Evolutionary conservation across 2,888 invertebrate genomes (phyloP).

Genomic region (Trichopria drosophilae): DNA sequence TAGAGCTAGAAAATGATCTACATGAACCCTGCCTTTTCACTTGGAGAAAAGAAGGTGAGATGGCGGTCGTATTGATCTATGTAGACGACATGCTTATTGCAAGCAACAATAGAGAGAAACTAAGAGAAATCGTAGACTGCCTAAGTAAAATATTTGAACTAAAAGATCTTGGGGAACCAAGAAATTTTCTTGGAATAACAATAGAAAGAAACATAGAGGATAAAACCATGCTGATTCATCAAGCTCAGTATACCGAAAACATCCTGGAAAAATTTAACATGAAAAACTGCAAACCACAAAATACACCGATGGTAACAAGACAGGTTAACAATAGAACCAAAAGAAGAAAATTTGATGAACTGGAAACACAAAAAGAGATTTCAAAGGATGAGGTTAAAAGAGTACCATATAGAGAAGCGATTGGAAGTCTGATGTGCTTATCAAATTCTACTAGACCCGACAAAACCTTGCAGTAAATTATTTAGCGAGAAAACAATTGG

Average conservation of each 20-base stretch:
- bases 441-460: slow-evolving; percentile 25
- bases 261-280: slow-evolving; percentile 30
- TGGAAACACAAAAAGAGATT: not conserved
- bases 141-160: slow-evolving; percentile 27
- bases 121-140: slow-evolving; percentile 25
- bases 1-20: too few relatives aligned
- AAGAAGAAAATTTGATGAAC: not conserved
- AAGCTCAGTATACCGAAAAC: slow-evolving; percentile 23
- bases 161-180: slow-evolving; percentile 32
- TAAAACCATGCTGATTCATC: slow-evolving; percentile 21
- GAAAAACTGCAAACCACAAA: slow-evolving; percentile 8
- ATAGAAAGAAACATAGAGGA: too few relatives aligned
- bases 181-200: slow-evolving; percentile 16
- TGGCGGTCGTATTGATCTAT: slow-evolving; percentile 28
- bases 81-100: slow-evolving; percentile 34
- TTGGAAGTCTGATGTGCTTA: slow-evolving; percentile 36
- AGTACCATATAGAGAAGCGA: slow-evolving; percentile 30
- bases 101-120: slow-evolving; percentile 26
- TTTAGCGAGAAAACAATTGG: slow-evolving; percentile 19
- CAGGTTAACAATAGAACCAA: slow-evolving; percentile 19
- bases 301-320: slow-evolving; percentile 28
- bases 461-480: slow-evolving; percentile 23
- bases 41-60: slow-evolving; percentile 25
- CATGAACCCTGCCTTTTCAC: slow-evolving; percentile 28
- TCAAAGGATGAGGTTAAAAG: not conserved